Evolutionary conservation across 2,113 vertebrate species (phyloP).

Genomic region (Lichenostomus cassidix): DNA sequence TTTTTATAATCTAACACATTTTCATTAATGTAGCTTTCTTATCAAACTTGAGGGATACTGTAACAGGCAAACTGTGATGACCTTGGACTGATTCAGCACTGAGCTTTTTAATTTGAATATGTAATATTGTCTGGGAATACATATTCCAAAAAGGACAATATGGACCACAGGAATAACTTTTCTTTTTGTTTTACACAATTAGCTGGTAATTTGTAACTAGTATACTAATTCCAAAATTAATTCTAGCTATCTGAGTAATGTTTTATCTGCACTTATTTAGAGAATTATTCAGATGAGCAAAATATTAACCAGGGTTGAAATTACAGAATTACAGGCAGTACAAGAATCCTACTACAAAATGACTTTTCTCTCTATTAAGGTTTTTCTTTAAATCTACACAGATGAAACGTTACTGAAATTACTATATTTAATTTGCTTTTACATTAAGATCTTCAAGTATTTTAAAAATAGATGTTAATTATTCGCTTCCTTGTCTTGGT

Average conservation of each 20-base stretch:
- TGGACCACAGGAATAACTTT: neutral
- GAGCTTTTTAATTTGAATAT: constrained; percentile 18
- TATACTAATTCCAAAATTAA: neutral
- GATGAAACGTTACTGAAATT: neutral
- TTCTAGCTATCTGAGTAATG: neutral
- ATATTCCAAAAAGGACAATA: neutral
- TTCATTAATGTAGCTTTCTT: neutral
- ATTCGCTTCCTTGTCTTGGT: neutral
- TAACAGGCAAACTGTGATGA: constrained; percentile 35
- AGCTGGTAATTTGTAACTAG: neutral
- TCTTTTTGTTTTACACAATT: neutral
- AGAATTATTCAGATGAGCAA: neutral
- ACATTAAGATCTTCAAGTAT: neutral
- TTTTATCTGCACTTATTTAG: neutral
- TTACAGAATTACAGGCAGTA: neutral
- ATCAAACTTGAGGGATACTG: constrained; percentile 38
- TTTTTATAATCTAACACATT: constrained; percentile 21
- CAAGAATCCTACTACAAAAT: neutral
- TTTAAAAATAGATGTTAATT: neutral
- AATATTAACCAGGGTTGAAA: neutral
- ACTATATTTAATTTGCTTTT: neutral
- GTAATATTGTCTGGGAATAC: constrained; percentile 18
- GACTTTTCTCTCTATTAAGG: neutral
- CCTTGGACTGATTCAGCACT: constrained; percentile 26
- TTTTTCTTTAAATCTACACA: neutral